A percentile compares a stretch with the other conserved stretches of the same genome.
Conservation (phyloP, 1,140 invertebrate species). For the Homarus americanus region DNA sequence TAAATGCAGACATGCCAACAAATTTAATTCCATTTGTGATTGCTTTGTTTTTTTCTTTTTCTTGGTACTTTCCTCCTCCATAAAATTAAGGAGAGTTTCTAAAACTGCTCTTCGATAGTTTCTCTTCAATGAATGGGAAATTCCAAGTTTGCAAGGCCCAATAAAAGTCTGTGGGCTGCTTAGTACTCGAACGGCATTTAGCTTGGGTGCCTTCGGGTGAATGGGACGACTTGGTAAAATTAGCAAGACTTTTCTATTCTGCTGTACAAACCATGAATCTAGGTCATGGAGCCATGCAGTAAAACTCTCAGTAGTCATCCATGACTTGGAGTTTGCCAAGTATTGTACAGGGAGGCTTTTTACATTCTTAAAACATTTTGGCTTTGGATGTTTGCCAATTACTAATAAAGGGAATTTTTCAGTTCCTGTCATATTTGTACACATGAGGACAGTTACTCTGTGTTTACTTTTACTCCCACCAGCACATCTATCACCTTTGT, state of each 20-base stretch:
- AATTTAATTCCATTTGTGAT: slow-evolving; percentile 52
- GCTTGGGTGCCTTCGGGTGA: slow-evolving; percentile 65
- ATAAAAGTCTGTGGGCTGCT: slow-evolving; percentile 64
- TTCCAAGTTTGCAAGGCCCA: slow-evolving; percentile 68
- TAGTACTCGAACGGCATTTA: slow-evolving; percentile 69
- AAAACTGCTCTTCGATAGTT: slow-evolving; percentile 70
- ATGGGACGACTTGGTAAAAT: slow-evolving; percentile 64
- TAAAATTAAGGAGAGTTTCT: slow-evolving; percentile 59
- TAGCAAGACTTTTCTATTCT: slow-evolving; percentile 70
- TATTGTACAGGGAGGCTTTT: slow-evolving; percentile 73
- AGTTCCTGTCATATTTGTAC: slow-evolving; percentile 77
- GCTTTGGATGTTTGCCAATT: slow-evolving; percentile 69
- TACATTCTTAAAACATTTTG: slow-evolving; percentile 72
- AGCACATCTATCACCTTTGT: slow-evolving; percentile 63
- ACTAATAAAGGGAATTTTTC: slow-evolving; percentile 76
- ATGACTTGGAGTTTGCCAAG: slow-evolving; percentile 70
- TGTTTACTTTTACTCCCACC: slow-evolving; percentile 77
- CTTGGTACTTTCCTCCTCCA: slow-evolving; percentile 60
- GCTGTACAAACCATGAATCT: slow-evolving; percentile 71
- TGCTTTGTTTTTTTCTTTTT: slow-evolving; percentile 53
- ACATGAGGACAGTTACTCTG: slow-evolving; percentile 77
- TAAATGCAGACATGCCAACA: slow-evolving; percentile 64
- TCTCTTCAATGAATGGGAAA: slow-evolving; percentile 69
- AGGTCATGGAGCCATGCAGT: slow-evolving; percentile 69
- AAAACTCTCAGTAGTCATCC: slow-evolving; percentile 73